Conservation (phyloP, 2,888 invertebrate genomes). For the Melitaea athalia region DNA sequence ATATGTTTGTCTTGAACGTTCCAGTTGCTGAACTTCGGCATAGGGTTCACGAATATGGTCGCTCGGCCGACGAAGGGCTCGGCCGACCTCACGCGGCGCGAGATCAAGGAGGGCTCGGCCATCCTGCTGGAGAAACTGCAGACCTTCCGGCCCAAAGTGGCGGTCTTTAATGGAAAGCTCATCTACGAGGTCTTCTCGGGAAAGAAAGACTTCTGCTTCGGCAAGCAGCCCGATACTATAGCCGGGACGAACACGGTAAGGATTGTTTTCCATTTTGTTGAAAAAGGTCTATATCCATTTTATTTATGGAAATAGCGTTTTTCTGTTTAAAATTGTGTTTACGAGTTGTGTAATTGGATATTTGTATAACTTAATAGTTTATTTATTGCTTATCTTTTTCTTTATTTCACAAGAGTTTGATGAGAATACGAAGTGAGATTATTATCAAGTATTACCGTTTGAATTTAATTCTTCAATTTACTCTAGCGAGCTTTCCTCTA, state of each 20-base stretch:
- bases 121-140: constrained; percentile 94
- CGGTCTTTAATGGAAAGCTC: constrained; percentile 92
- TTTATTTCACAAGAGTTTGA: no score
- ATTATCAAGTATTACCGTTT: no score
- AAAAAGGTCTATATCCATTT: no score
- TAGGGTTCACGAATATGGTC: constrained; percentile 99
- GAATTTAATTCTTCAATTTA: no score
- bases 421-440: no score
- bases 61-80: constrained; percentile 97
- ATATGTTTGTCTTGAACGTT: background rate
- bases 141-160: constrained; percentile 94
- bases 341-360: no score
- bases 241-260: constrained; percentile 97
- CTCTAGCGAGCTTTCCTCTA: no score
- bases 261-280: constrained; percentile 37
- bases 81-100: constrained; percentile 95
- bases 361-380: no score
- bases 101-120: constrained; percentile 96
- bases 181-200: constrained; percentile 99
- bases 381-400: no score
- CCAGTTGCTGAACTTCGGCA: constrained; percentile 92
- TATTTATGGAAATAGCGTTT: no score
- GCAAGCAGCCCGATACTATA: constrained; percentile 95
- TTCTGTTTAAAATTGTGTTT: no score
- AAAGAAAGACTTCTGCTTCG: constrained; percentile 98